Base-by-base conservation (phyloP, 2,113 vertebrate genomes). In the Vimba vimba region DNA sequence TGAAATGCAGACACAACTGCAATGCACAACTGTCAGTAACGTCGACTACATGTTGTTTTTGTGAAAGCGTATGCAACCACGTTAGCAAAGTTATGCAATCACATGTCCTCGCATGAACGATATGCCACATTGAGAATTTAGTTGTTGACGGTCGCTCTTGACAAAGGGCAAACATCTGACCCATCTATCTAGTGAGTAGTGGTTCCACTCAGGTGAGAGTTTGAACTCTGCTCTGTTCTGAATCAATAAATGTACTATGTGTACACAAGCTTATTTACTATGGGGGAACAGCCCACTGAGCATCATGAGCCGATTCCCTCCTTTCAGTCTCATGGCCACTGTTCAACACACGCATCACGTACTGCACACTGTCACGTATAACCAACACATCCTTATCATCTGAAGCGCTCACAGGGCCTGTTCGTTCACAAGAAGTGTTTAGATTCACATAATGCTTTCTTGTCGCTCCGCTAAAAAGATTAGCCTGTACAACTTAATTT, bases 191-290 rank as follows among this genome's bases (percentile, higher is more conserved):
- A 45, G 36, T 52, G 45, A 25, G 39, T 0, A 27, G 27, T 36
- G 36, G 33, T n/a, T 76, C 30, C 57, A 66, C 23, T 82, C 27
- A 76, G 71, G 79, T 77, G 23, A 39, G 4, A 8, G 59, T 62
- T 1, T 82, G 69, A 62, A 82, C 68, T 76, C 79, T 86, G 71
- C 27, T 50, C 68, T 33, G 10, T 17, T 52, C 47, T 27, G 4
- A 83, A 59, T 25, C 66, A 83, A 59, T 57, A 25, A 57, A 69
- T 47, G n/a, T 81, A 27, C 43, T 82, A 33, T 12, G n/a, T 50
- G 60, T 33, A 59, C 21, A 55, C 30, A 33, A 8, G 21, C 9
- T 68, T 73, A 27, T 83, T 83, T 73, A 57, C 81, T 8, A 36
- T 43, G 68, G 47, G 27, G 27, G 66, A 25, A 83, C 68, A 39